Evolutionary conservation across 1,140 invertebrate genomes (phyloP), one percentile per base, ranked within the genome.

Genomic region (Eurosta solidaginis): DNA sequence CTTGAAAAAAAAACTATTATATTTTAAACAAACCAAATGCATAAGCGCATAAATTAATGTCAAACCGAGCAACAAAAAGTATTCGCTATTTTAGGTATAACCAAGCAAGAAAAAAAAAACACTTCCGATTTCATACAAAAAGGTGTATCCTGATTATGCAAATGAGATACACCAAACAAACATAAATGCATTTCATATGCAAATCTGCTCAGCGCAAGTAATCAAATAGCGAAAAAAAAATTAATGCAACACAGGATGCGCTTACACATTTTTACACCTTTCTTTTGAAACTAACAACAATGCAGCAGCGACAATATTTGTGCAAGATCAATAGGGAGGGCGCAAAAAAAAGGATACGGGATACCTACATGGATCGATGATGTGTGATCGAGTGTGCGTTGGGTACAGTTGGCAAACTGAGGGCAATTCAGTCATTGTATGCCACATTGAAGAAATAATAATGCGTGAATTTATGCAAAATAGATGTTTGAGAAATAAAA

Each of bases 251-350:
- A 83, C 83, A 82, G 81, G 80, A 85, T 85, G 82, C 82, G 81
- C 83, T 85, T 85, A 82, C 81, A 82, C 82, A 85, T 82, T 84
- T n/a, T 84, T 84, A 85, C 84, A 85, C 84, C 84, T 85, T 82
- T 63, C 47, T 85, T 68, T 68, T 29, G 9, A 20, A n/a, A n/a
- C n/a, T n/a, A n/a, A 40, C 3, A 22, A 68, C 82, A 83, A 83
- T 78, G 33, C 54, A 40, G 63, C 75, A 47, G 47, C 77, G 79
- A 80, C 81, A 79, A 82, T 29, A 78, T 74, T 74, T 74, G 44
- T 74, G 45, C 45, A 44, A 33, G 33, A 68, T 36, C 59, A 68
- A 54, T 45, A 54, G 50, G 7, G 75, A 59, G 52, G 22, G 52
- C 7, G 52, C 7, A 22, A n/a, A n/a, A 2, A 29, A 77, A 49